Evolutionary conservation across 2,113 vertebrate genomes (phyloP), one percentile per base, ranked within the genome.

Genomic region (Nannobrachium achirus): DNA sequence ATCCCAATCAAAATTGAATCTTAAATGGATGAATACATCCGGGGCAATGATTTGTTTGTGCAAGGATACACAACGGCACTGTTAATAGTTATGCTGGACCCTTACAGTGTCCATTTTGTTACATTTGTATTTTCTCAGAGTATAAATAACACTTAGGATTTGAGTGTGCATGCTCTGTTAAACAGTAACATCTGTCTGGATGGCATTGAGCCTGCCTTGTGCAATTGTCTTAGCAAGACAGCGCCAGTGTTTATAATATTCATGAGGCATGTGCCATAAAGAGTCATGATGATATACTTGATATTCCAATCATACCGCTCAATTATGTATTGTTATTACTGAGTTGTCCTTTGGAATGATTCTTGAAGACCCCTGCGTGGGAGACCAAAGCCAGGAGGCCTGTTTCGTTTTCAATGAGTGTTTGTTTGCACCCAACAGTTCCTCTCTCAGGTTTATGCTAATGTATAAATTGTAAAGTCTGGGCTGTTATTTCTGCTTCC

Each of bases 161-260:
- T 86, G 78, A 79, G 69, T 14, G 58, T 73, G 73, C n/a, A 75
- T 63, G 84, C 85, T 84, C 82, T 63, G 80, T 71, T 86, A 75
- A 85, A 63, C 86, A 88, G 64, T 11, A 81, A 81, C 83, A 91
- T 88, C 88, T 88, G 84, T 73, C 82, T 79, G 50, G 75, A 70
- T 75, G 76, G 73, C 79, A 76, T 72, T 84, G 75, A 63, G 66
- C 63, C 74, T 67, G 73, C 70, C 79, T 66, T 56, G 68, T 69
- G 75, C 81, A 56, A 66, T 78, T 72, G 82, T 76, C 55, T 73
- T 73, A 42, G 56, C 59, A 76, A 69, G 68, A 76, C 40, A 61
- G 64, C 39, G 59, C 57, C 61, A 40, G 41, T 75, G 52, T 75
- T 79, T 55, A 60, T 39, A 53, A 71, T 79, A 73, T 85, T 78